phyloP scores from a whole-genome alignment of 2,888 invertebrate genomes.

The Pegoplata infirma region DNA sequence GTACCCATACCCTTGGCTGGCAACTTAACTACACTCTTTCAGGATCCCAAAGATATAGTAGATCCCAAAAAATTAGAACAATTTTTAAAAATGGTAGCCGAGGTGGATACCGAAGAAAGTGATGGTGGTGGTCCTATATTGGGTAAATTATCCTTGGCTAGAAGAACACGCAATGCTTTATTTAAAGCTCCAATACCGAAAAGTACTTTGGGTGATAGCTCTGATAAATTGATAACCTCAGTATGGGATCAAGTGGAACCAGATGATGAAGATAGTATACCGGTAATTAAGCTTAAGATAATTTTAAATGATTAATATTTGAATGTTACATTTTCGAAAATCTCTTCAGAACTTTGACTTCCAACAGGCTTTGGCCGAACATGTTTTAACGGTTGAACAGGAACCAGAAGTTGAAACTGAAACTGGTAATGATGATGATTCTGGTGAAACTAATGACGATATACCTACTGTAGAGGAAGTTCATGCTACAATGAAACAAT shows the following conservation, averaged over 20 bases:
- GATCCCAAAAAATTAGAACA: conserved; percentile 77
- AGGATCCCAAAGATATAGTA: conserved; percentile 77
- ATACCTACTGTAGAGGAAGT: conserved; percentile 76
- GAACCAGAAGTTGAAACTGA: conserved; percentile 74
- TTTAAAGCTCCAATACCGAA: conserved; percentile 71
- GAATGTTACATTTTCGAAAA: neutral
- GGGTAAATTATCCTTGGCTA: conserved; percentile 83
- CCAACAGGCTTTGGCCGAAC: conserved; percentile 71
- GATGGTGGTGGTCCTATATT: conserved; percentile 81
- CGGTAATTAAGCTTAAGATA: conserved; percentile 62
- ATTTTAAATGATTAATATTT: neutral
- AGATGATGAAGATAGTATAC: conserved; percentile 62
- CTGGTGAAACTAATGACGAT: conserved; percentile 66
- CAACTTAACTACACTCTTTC: conserved; percentile 72
- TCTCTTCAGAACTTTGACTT: conserved; percentile 68
- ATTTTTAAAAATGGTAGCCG: conserved; percentile 76
- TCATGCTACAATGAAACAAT: conserved; percentile 76
- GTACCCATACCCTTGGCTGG: conserved; percentile 64
- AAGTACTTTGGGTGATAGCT: conserved; percentile 60
- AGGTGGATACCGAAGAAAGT: conserved; percentile 77
- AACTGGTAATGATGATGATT: conserved; percentile 68
- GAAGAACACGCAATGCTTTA: conserved; percentile 83
- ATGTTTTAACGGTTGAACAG: conserved; percentile 72
- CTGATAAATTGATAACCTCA: conserved; percentile 66
- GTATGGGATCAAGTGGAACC: conserved; percentile 69